These are phyloP conservation scores for Columba guinea DNA, from an alignment of 2,797 vertebrate genomes.

Conservation along the genomic window DNA sequence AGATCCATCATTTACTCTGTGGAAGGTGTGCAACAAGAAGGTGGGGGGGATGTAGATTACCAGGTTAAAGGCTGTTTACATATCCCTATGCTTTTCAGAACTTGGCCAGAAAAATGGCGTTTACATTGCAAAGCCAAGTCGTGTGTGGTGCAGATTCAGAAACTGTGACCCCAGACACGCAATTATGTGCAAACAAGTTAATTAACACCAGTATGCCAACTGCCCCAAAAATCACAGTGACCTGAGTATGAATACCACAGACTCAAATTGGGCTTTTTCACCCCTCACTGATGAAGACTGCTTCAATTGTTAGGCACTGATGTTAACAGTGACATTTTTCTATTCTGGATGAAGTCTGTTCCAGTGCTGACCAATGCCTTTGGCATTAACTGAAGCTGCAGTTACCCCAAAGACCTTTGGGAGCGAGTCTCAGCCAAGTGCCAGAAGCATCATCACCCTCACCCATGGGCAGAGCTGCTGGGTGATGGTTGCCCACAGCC, in stretches of 20 bases:
- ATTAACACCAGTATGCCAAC: background rate
- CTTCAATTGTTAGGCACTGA: background rate
- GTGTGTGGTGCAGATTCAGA: background rate
- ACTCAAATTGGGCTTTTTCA: background rate
- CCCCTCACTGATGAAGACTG: background rate
- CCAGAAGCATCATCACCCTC: background rate
- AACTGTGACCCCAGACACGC: background rate
- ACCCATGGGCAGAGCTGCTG: background rate
- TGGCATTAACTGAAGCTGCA: background rate
- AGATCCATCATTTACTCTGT: background rate
- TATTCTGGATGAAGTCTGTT: background rate
- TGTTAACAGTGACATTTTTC: background rate
- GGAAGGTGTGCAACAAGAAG: background rate
- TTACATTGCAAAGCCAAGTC: background rate
- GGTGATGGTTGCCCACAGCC: background rate
- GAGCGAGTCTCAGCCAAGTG: fast-evolving
- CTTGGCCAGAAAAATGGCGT: background rate
- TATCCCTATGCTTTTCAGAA: background rate
- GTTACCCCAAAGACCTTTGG: background rate
- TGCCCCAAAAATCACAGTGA: background rate
- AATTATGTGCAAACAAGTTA: background rate
- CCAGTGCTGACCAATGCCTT: background rate
- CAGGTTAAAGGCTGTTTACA: background rate
- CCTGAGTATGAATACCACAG: background rate
- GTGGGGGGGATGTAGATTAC: background rate